A percentile compares a stretch with the other conserved stretches of the same genome.
These are phyloP conservation scores for Notodonta ziczac DNA, from an alignment of 2,888 invertebrate species.

Conservation along the genomic window DNA sequence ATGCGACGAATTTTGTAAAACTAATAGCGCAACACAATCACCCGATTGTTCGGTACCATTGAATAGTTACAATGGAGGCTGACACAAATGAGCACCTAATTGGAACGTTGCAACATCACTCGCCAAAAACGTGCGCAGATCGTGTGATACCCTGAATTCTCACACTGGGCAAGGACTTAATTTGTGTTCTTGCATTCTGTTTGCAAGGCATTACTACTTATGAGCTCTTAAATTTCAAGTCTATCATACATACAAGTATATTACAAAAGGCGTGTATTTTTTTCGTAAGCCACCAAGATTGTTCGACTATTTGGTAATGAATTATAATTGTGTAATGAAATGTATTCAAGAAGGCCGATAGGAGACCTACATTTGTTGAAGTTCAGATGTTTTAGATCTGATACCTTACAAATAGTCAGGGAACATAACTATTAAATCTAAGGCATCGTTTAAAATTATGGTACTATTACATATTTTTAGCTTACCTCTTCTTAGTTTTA, in stretches of 20 bases:
- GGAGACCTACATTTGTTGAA: no score
- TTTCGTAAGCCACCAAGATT: neutral
- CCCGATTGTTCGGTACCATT: slow-evolving; percentile 70
- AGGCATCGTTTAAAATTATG: no score
- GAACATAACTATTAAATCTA: no score
- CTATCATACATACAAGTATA: no score
- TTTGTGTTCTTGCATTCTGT: slow-evolving; percentile 28
- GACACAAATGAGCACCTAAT: slow-evolving; percentile 82
- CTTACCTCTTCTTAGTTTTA: no score
- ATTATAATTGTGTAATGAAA: no score
- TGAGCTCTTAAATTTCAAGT: neutral
- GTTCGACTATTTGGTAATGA: no score
- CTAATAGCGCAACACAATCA: slow-evolving; percentile 67
- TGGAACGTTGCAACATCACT: slow-evolving; percentile 78
- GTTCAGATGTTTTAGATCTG: no score
- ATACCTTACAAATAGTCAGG: no score
- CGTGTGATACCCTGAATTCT: slow-evolving; percentile 56
- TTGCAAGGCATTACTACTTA: neutral
- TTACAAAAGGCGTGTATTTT: neutral
- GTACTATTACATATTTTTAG: no score
- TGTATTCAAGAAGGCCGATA: no score
- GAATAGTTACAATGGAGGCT: slow-evolving; percentile 76
- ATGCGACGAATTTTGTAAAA: slow-evolving; percentile 57
- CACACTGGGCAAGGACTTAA: slow-evolving; percentile 46
- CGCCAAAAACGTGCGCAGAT: slow-evolving; percentile 65